phyloP scores from a whole-genome alignment of 1,140 invertebrate genomes.

The Bilobella aurantiaca region DNA sequence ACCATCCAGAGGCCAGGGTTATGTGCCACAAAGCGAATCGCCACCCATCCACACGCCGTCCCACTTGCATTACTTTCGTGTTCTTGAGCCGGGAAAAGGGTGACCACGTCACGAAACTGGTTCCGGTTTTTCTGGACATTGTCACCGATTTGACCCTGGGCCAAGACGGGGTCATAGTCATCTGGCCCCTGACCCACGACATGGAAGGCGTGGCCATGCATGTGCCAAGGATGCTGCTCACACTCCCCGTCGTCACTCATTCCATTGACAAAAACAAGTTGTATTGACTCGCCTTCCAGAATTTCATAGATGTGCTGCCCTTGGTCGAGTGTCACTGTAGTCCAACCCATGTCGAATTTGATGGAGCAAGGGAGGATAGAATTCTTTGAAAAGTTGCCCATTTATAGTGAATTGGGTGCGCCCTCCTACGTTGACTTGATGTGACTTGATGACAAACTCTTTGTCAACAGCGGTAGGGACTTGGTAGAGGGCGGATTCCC shows the following conservation, averaged over 20 bases:
- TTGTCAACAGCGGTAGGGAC: neutral
- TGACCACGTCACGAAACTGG: conserved; percentile 15
- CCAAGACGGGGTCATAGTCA: conserved; percentile 1
- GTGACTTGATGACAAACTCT: neutral
- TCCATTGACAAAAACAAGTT: conserved; percentile 18
- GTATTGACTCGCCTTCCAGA: conserved; percentile 8
- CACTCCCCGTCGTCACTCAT: conserved; percentile 19
- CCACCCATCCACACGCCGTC: conserved; percentile 14
- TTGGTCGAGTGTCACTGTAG: neutral
- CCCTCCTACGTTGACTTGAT: neutral
- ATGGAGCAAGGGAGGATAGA: conserved; percentile 11
- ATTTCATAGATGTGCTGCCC: conserved; percentile 12
- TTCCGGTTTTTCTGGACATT: neutral
- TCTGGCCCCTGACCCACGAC: conserved; percentile 18
- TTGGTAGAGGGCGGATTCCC: conserved; percentile 8
- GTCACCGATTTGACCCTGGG: neutral
- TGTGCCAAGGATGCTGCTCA: conserved; percentile 24
- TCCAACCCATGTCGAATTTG: conserved; percentile 13
- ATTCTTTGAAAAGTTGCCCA: conserved; percentile 1
- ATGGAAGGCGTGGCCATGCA: conserved; percentile 11
- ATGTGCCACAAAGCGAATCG: conserved; percentile 11
- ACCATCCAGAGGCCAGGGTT: conserved; percentile 17
- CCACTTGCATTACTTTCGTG: conserved; percentile 7
- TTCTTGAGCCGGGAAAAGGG: conserved; percentile 10
- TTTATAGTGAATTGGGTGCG: conserved; percentile 14